Evolutionary conservation across 2,888 invertebrate genomes (phyloP), one percentile per base, ranked within the genome.

Genomic region (Agrotis clavis): DNA sequence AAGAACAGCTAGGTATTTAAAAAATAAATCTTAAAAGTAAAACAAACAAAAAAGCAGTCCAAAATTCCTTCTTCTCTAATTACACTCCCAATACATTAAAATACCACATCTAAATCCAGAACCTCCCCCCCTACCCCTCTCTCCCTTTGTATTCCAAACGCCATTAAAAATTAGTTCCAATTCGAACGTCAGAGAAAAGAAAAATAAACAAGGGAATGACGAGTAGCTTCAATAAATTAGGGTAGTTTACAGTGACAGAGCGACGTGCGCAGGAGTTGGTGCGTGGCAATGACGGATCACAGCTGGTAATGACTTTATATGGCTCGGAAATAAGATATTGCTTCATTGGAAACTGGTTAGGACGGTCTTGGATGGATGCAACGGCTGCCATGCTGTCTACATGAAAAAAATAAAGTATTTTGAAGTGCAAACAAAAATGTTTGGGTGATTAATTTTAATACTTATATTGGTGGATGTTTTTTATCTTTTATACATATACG

Each of bases 141-240:
- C 21, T 18, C 6, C 51, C 5, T 68, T 63, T 73, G 51, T 80
- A 59, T 66, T 57, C 50, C 45, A 18, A n/a, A 16, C 19, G n/a
- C 79, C 71, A 81, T 85, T 85, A 85, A 87, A 87, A 85, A 86
- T 87, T 82, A 56, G 80, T 81, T 76, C 74, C 79, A 84, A 89
- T 82, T 81, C 81, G 71, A 76, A 82, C 48, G 84, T 19, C 74
- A 77, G 13, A 71, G 74, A 83, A 72, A 84, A 83, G 89, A 90
- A 86, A 89, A 89, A 90, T 89, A 89, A 86, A 89, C 84, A 83
- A 69, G 57, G 30, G 83, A 86, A 88, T 88, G 89, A 90, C 79
- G 83, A 80, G 88, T 89, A 75, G 83, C 70, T 57, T 67, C 80
- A 71, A 89, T 90, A 90, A 90, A 90, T 90, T 86, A 90, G 85